These are phyloP conservation scores for Petrocephalus sullivani DNA, from an alignment of 2,797 vertebrate species.

Conservation along the genomic window DNA sequence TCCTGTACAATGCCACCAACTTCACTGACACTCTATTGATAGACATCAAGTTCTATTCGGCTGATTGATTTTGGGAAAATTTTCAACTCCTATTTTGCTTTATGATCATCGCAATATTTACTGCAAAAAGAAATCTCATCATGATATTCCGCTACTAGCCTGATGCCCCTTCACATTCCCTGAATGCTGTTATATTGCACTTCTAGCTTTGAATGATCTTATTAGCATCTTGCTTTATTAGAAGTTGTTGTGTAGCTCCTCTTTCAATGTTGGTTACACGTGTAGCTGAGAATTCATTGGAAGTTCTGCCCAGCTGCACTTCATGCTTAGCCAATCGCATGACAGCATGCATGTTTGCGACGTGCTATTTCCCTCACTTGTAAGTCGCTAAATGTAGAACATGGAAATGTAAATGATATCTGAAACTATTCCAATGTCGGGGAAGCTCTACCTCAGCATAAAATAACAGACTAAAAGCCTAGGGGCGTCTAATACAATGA, in stretches of 20 bases:
- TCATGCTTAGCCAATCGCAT: background rate
- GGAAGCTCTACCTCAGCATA: background rate
- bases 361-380: background rate
- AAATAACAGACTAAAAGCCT: background rate
- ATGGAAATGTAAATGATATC: too few species aligned
- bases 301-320: background rate
- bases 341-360: background rate
- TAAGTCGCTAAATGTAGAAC: background rate
- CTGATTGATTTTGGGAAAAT: background rate
- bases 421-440: background rate
- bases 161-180: background rate
- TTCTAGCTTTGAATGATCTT: background rate
- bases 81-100: background rate
- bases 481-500: background rate
- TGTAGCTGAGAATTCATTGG: background rate
- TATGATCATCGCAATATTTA: background rate
- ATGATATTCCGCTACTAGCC: background rate
- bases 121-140: background rate
- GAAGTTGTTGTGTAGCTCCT: background rate
- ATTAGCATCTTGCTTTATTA: background rate
- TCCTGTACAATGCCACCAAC: background rate
- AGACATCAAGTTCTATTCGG: background rate
- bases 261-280: background rate
- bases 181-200: background rate
- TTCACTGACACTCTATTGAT: background rate